Evolutionary conservation across 37 sponge, comb jelly and placozoan species (phyloP).

Genomic region (Agelas oroides): DNA sequence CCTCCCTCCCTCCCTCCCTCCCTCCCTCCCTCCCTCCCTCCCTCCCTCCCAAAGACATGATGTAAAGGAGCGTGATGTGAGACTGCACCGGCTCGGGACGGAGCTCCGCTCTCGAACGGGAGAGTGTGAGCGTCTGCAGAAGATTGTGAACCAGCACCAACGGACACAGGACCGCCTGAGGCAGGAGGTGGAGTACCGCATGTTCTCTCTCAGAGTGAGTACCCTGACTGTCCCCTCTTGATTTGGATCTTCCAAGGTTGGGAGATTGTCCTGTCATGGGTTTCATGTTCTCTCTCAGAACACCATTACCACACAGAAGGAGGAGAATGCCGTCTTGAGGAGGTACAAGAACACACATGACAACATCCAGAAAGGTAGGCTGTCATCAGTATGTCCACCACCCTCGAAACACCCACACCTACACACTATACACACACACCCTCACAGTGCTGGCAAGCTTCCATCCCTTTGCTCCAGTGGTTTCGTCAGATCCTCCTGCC

Average conservation of each 20-base stretch:
- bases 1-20: too few species aligned
- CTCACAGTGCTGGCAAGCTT: too few species aligned
- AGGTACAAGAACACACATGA: constrained; percentile 57
- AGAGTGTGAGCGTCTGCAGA: constrained; percentile 40
- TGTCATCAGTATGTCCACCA: too few species aligned
- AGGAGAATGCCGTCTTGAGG: constrained; percentile 23
- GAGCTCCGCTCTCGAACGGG: not conserved
- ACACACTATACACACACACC: too few species aligned
- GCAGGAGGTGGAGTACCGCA: constrained; percentile 44
- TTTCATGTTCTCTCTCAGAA: constrained; percentile 3
- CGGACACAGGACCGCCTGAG: constrained; percentile 44
- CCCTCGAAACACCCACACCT: too few species aligned
- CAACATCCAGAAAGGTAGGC: constrained; percentile 49
- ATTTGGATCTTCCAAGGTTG: not conserved
- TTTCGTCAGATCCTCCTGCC: not conserved
- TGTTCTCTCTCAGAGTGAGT: constrained; percentile 39
- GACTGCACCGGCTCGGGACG: constrained; percentile 17
- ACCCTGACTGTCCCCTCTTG: not conserved
- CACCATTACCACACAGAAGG: constrained; percentile 23
- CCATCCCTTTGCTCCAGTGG: too few species aligned
- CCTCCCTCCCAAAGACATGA: constrained; percentile 3
- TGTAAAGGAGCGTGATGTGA: constrained; percentile 42
- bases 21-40: constrained; percentile 7
- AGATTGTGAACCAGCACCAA: constrained; percentile 41
- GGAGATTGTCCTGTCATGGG: too few species aligned